These are phyloP conservation scores for Nematopogon swammerdamellus DNA, from an alignment of 2,888 invertebrate genomes.

Conservation along the genomic window DNA sequence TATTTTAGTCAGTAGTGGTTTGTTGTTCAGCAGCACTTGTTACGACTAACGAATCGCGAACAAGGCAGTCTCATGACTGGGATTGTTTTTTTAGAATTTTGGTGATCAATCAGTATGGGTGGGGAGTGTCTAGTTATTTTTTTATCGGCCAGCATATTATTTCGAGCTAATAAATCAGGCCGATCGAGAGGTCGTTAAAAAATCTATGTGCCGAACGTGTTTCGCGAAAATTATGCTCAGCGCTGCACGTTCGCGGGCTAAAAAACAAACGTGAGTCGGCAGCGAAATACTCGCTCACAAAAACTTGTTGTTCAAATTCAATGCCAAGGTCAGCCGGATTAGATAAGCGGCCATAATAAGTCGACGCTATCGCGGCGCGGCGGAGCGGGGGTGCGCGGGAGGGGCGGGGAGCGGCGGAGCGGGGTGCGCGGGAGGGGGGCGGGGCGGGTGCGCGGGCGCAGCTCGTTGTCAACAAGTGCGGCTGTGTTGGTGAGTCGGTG, in stretches of 20 bases:
- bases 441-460: not conserved
- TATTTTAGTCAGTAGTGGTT: no score
- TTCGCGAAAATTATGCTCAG: no score
- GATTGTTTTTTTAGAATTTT: no score
- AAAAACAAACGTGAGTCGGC: not conserved
- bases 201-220: no score
- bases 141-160: no score
- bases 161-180: no score
- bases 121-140: no score
- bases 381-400: not conserved
- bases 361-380: not conserved
- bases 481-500: not conserved
- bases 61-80: no score
- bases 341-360: constrained; percentile 32
- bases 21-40: no score
- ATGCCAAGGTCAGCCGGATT: constrained; percentile 51
- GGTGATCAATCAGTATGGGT: no score
- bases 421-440: not conserved
- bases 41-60: no score
- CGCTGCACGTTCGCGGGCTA: not conserved
- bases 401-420: not conserved
- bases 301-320: constrained; percentile 39
- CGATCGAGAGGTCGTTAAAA: no score
- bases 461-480: not conserved
- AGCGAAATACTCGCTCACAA: constrained; percentile 9